Base-by-base conservation (phyloP, 2,797 vertebrate genomes). In the Luscinia megarhynchos region DNA sequence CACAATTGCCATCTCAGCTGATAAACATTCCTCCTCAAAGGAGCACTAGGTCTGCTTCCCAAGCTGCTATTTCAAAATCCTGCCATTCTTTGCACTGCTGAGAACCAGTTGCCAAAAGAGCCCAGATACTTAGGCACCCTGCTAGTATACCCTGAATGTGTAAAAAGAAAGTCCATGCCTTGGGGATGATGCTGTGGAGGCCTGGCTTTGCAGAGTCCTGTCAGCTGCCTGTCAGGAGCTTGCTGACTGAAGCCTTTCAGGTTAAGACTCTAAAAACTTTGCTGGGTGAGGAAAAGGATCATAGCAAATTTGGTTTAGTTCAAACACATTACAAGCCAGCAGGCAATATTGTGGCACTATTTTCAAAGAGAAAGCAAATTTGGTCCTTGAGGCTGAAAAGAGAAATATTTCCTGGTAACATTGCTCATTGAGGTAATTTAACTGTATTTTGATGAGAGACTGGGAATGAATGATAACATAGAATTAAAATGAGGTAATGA, bases 81-180 rank as follows among this genome's bases (percentile, higher is more conserved):
- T 40, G 40, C 14, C 40, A 40, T 40, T 40, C 40, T 43, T 21
- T 24, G 23, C 23, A 21, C 16, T 5, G 43, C 72, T 63, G 29
- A 30, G 32, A 57, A 6, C 2, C 20, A 18, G 16, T 0, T 6
- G 50, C 38, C 57, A 8, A 30, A 7, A 30, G 4, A 76, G 9
- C 51, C 15, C 41, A 68, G 4, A 7, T 14, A 20, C 6, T 38
- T 5, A 22, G 29, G 29, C 41, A 43, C 19, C 20, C 19, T 20
- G n/a, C 29, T 26, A 18, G 11, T 24, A 26, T 20, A 26, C 1
- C 23, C 11, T 1, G 1, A 57, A n/a, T 10, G 12, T 24, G 48
- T 69, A 27, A 74, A 74, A 70, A 38, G 8, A 77, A 78, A 83
- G 41, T 17, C 29, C 13, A 12, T 36, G 13, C 16, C 13, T 68